phyloP scores from a whole-genome alignment of 2,888 invertebrate species.

The Acanthosepion pharaonis region DNA sequence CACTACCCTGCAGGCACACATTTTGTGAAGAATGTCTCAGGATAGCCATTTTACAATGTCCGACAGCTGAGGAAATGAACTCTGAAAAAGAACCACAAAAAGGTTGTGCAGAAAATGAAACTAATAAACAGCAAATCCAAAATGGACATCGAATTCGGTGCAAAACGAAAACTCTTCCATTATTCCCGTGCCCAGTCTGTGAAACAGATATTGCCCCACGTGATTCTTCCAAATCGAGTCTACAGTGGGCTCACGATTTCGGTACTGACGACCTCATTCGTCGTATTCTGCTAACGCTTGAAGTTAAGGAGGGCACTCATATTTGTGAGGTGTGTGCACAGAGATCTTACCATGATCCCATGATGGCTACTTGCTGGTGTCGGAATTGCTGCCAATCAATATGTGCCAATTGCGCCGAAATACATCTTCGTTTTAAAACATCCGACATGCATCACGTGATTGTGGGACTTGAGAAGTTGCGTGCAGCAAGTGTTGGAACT shows the following conservation, averaged over 20 bases:
- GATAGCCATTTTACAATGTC: neutral
- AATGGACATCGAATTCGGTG: neutral
- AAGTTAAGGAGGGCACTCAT: neutral
- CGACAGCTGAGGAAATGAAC: neutral
- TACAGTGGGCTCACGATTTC: neutral
- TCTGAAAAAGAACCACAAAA: neutral
- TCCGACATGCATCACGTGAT: neutral
- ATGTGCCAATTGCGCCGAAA: neutral
- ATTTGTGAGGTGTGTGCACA: neutral
- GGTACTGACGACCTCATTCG: neutral
- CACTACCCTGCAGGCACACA: neutral
- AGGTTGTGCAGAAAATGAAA: neutral
- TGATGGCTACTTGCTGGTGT: neutral
- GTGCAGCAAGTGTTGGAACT: neutral
- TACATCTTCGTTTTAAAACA: neutral
- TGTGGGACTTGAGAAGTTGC: neutral
- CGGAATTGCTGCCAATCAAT: neutral
- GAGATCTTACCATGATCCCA: neutral
- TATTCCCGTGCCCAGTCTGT: neutral
- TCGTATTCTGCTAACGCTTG: neutral
- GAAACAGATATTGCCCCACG: neutral
- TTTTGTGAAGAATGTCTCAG: constrained; percentile 8
- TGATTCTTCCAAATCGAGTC: neutral
- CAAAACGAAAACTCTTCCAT: neutral
- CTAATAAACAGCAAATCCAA: neutral